Evolutionary conservation across 2,113 vertebrate genomes (phyloP).

Genomic region (Hippotragus niger): DNA sequence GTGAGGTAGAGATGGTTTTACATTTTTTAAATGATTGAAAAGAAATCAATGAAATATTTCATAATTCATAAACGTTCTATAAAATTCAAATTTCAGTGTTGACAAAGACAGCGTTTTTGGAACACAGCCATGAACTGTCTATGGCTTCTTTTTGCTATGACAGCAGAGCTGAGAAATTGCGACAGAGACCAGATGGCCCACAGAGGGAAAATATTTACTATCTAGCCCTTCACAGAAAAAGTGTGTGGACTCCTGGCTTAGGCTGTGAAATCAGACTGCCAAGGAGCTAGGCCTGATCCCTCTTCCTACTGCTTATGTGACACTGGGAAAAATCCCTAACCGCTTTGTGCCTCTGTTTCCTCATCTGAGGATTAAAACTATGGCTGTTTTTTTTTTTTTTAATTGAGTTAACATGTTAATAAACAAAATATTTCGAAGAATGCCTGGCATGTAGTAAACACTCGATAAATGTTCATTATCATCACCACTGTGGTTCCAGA

Average conservation of each 20-base stretch:
- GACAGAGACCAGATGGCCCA: background rate
- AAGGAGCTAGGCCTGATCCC: background rate
- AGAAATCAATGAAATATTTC: conserved; percentile 25
- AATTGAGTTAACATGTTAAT: background rate
- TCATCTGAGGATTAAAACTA: background rate
- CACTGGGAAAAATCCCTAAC: background rate
- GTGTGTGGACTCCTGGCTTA: background rate
- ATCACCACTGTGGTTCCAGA: background rate
- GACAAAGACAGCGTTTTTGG: background rate
- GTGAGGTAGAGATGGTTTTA: background rate
- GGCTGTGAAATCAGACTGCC: background rate
- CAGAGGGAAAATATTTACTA: background rate
- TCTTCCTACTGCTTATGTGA: background rate
- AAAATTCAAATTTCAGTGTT: conserved; percentile 6
- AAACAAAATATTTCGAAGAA: background rate
- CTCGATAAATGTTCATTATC: background rate
- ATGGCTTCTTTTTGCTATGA: background rate
- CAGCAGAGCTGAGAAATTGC: background rate
- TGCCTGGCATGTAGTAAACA: background rate
- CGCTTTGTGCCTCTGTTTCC: background rate
- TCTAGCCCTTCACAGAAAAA: background rate
- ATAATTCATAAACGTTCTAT: background rate
- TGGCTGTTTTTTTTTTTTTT: background rate
- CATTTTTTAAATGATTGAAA: background rate
- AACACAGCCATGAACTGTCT: background rate